Evolutionary conservation across 2,888 invertebrate species (phyloP).

Genomic region (Microchrysa polita): DNA sequence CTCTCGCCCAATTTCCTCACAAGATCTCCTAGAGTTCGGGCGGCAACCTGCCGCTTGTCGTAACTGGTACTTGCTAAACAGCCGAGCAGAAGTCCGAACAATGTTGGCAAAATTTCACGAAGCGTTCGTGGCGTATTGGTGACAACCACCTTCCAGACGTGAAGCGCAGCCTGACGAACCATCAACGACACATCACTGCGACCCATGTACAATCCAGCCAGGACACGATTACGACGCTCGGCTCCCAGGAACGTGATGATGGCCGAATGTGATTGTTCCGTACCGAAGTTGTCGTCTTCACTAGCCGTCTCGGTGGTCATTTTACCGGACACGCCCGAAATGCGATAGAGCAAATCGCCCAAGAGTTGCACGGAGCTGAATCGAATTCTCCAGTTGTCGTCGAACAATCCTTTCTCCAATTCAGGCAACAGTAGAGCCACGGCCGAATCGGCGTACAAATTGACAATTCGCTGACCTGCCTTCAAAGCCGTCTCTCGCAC

Average conservation of each 20-base stretch:
- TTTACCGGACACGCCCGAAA: conserved; percentile 97
- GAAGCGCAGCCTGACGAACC: conserved; percentile 96
- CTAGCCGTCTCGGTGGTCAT: conserved; percentile 98
- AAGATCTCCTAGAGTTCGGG: conserved; percentile 94
- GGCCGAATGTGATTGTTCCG: conserved; percentile 92
- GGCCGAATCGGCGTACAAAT: conserved; percentile 94
- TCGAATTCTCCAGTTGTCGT: conserved; percentile 98
- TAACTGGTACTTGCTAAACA: conserved; percentile 96
- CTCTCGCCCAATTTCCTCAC: conserved; percentile 97
- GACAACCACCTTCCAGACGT: conserved; percentile 99
- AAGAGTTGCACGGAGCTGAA: conserved; percentile 93
- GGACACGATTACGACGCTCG: conserved; percentile 89
- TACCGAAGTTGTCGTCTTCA: conserved; percentile 99
- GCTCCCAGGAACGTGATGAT: conserved; percentile 89
- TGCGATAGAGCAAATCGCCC: conserved; percentile 94
- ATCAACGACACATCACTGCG: conserved; percentile 95
- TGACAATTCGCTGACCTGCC: conserved; percentile 97
- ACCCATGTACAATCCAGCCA: conserved; percentile 97
- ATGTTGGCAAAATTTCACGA: conserved; percentile 92
- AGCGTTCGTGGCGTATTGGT: conserved; percentile 97
- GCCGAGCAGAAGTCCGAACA: conserved; percentile 90
- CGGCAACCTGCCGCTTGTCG: conserved; percentile 96
- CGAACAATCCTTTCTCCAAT: conserved; percentile 91
- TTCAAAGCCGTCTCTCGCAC: conserved; percentile 96
- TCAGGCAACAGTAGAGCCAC: conserved; percentile 93